Percentiles rank a stretch among this genome's conserved stretches.
Evolutionary conservation across 2,113 vertebrate genomes (phyloP).

Genomic region (Opisthocomus hoazin): DNA sequence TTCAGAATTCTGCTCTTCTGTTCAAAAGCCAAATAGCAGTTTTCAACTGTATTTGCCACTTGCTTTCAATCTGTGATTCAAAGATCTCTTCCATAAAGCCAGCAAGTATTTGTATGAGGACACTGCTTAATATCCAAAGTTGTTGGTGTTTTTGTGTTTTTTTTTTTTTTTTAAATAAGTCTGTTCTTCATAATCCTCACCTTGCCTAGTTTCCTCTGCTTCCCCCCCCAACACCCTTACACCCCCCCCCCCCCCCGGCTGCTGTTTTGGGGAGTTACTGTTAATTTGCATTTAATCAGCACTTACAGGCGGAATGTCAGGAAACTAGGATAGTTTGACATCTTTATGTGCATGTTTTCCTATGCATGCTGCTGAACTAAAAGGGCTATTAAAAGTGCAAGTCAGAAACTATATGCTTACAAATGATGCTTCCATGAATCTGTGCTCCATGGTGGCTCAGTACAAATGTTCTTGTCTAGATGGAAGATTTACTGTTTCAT

Average conservation of each 20-base stretch:
- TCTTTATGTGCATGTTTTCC: not conserved
- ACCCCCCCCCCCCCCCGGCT: not conserved
- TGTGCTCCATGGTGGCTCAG: not conserved
- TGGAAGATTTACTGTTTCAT: not conserved
- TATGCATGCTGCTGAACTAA: not conserved
- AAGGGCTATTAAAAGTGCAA: not conserved
- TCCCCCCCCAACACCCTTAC: fast-evolving
- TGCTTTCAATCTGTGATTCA: not conserved
- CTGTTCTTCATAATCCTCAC: not conserved
- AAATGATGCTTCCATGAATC: not conserved
- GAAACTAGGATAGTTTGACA: not conserved
- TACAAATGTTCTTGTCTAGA: not conserved
- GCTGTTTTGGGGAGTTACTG: not conserved
- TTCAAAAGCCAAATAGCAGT: not conserved
- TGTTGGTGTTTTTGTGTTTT: not conserved
- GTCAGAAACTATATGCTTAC: not conserved
- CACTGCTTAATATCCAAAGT: not conserved
- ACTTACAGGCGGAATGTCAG: not conserved
- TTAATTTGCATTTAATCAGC: not conserved
- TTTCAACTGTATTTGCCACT: not conserved
- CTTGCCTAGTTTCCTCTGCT: not conserved
- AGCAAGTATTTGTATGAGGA: not conserved
- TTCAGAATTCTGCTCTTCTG: not conserved
- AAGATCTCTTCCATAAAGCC: not conserved
- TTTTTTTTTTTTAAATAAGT: not conserved